Conservation (phyloP, 2,888 invertebrate genomes). For the Hirtodrosophila duncani region DNA sequence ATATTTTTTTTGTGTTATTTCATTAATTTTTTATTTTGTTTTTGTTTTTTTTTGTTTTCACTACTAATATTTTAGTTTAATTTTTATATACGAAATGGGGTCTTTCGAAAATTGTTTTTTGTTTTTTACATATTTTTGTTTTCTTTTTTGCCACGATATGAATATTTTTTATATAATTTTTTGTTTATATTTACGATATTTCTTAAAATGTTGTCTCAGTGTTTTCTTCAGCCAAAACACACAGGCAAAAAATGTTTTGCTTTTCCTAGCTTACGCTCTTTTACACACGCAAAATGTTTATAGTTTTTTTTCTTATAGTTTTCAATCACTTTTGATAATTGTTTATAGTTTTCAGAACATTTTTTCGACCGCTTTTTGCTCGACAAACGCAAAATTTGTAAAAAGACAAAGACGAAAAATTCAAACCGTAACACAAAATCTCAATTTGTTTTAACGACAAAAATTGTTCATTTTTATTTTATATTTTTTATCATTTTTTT, state of each 20-base stretch:
- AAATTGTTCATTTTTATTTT: constrained; percentile 25
- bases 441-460: constrained; percentile 47
- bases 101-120: constrained; percentile 50
- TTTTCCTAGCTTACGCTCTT: constrained; percentile 32
- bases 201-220: constrained; percentile 18
- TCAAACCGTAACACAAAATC: constrained; percentile 62
- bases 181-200: constrained; percentile 35
- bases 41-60: constrained; percentile 8
- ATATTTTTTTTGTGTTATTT: constrained; percentile 7
- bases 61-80: constrained; percentile 53
- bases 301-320: constrained; percentile 14
- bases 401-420: constrained; percentile 64
- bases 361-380: constrained; percentile 45
- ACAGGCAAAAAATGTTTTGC: too few species aligned
- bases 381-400: constrained; percentile 61
- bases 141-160: constrained; percentile 60
- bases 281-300: constrained; percentile 22
- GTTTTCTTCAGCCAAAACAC: too few species aligned
- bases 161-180: constrained; percentile 54
- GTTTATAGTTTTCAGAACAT: constrained; percentile 31
- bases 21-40: constrained; percentile 50
- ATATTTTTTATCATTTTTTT: constrained; percentile 16
- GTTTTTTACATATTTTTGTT: constrained; percentile 19
- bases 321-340: constrained; percentile 25
- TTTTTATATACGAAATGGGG: constrained; percentile 47